Evolutionary conservation across 2,113 vertebrate genomes (phyloP), one percentile per base, ranked within the genome.

Genomic region (Thamnophis sirtalis): DNA sequence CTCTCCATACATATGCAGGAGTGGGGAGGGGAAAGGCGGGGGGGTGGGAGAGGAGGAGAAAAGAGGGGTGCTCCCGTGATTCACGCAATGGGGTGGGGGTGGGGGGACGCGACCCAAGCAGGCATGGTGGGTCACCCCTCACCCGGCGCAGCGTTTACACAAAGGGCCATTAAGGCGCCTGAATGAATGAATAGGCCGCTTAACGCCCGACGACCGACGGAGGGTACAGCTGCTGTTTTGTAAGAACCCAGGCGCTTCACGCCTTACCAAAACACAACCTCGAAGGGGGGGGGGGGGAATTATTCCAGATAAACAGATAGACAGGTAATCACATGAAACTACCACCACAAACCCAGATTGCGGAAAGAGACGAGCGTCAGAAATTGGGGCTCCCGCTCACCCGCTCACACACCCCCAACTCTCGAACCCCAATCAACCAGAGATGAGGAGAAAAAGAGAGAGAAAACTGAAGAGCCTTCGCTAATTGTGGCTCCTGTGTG

Each of bases 101-200:
- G 56, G 58, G 54, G 93, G 96, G 93, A 97, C 96, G 96, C 96
- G 96, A 97, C 97, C 96, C 96, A 97, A 96, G 97, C 96, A 96
- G 96, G 96, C 93, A 94, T 92, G 90, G 95, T 95, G 95, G 93
- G 94, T 91, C 96, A 96, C 97, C 97, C 97, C 96, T 97, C 95
- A 97, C 97, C 97, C 92, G 43, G 50, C 50, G 50, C 50, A 13
- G 49, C 94, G 94, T 97, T 96, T 96, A 96, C 96, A 97, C 94
- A 97, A 96, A 97, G 96, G 89, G 94, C 96, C 95, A 97, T 97
- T 96, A 97, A 95, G 93, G 96, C 96, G 93, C 96, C 96, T 96
- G 97, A 94, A 24, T 96, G 97, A 94, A 94, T 92, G 97, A 95
- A 95, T 92, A 88, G 60, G 85, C 92, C 17, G 0, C 94, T 91